phyloP scores from a whole-genome alignment of 2,888 invertebrate species.

The Acanthosepion pharaonis region DNA sequence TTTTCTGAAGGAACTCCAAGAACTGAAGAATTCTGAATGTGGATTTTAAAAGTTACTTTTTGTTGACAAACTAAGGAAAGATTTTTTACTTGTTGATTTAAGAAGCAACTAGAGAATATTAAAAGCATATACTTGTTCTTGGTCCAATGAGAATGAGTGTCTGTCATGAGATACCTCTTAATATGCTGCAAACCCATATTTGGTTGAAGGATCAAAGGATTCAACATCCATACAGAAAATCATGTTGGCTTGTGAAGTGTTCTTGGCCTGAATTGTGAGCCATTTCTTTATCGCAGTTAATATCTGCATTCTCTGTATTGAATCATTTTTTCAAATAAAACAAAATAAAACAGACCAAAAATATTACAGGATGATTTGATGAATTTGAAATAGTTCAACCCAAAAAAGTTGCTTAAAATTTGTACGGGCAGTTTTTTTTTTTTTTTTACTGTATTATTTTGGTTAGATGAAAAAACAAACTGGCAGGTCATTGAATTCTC shows the following conservation, averaged over 20 bases:
- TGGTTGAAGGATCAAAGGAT: not conserved
- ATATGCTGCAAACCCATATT: not conserved
- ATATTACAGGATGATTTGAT: not conserved
- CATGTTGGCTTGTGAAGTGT: not conserved
- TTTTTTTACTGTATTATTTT: not conserved
- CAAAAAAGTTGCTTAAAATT: not conserved
- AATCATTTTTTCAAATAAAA: not conserved
- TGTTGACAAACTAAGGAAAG: too few species aligned
- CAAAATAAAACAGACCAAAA: not conserved
- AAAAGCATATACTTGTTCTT: not conserved
- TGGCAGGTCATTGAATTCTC: not conserved
- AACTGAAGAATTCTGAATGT: not conserved
- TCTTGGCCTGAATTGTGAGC: not conserved
- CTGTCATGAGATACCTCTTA: not conserved
- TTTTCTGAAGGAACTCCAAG: too few species aligned
- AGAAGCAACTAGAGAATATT: not conserved
- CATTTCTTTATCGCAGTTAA: not conserved
- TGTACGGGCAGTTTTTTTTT: not conserved
- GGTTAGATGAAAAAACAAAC: not conserved
- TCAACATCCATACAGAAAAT: not conserved
- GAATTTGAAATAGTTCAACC: fast-evolving
- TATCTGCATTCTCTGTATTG: not conserved
- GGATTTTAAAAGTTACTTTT: too few species aligned
- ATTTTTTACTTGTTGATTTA: too few species aligned
- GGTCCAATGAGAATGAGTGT: not conserved